These are phyloP conservation scores for Trichogramma dendrolimi DNA, from an alignment of 2,888 invertebrate genomes.

Conservation along the genomic window DNA sequence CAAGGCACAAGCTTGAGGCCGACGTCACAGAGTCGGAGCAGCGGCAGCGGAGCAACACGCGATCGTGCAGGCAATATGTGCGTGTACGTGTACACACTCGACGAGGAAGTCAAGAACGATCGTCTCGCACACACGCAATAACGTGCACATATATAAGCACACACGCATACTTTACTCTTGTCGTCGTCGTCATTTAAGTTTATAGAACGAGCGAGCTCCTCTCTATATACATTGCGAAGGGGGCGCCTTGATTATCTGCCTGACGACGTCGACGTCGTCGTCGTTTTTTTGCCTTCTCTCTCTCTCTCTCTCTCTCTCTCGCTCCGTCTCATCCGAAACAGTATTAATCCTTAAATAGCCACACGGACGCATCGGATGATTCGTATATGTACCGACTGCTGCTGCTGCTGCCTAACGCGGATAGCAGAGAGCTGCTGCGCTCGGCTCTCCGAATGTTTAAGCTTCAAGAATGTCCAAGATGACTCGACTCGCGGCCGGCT, in stretches of 20 bases:
- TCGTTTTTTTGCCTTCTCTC: neutral
- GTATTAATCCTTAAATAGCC: conserved; percentile 15
- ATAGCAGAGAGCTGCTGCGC: too few species aligned
- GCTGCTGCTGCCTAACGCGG: too few species aligned
- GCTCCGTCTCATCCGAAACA: conserved; percentile 7
- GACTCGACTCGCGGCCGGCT: too few species aligned
- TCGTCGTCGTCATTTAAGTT: too few species aligned
- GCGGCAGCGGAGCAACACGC: conserved; percentile 1
- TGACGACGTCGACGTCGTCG: neutral
- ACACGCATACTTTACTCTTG: too few species aligned
- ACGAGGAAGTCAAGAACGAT: conserved; percentile 17
- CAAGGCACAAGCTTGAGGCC: conserved; percentile 34
- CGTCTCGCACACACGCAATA: too few species aligned
- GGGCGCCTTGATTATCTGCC: conserved; percentile 35
- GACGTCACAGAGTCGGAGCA: conserved; percentile 34
- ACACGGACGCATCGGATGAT: conserved; percentile 13
- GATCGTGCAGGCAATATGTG: conserved; percentile 1
- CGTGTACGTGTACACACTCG: neutral
- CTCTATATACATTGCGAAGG: conserved; percentile 30
- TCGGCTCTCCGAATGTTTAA: too few species aligned
- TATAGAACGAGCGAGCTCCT: neutral
- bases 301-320: conserved; percentile 20
- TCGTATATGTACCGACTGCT: neutral
- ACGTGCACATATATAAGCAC: too few species aligned
- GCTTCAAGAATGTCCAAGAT: too few species aligned